A percentile compares a stretch with the other conserved stretches of the same genome.
phyloP scores from a whole-genome alignment of 1,140 invertebrate genomes.

The Scaptomyza montana region DNA sequence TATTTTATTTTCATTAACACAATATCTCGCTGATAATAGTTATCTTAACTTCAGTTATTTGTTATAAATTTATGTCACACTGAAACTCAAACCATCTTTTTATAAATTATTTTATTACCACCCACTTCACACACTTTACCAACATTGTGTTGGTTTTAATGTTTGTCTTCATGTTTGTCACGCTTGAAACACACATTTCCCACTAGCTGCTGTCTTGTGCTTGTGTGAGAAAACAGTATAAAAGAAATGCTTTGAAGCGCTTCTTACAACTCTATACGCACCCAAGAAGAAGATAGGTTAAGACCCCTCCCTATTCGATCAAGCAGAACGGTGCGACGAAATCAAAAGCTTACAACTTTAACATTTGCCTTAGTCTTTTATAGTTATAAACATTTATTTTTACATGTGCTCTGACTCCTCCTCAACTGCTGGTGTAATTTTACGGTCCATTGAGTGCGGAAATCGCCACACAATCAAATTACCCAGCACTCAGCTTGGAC shows the following conservation, averaged over 20 bases:
- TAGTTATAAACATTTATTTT: slow-evolving; percentile 34
- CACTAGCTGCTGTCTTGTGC: no score
- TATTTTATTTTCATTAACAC: no score
- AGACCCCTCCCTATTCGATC: slow-evolving; percentile 5
- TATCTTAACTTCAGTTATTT: no score
- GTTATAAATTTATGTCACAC: no score
- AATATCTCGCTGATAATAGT: no score
- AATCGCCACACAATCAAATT: slow-evolving; percentile 71
- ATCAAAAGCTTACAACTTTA: slow-evolving; percentile 34
- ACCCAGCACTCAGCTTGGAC: not conserved
- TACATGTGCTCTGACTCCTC: slow-evolving; percentile 22
- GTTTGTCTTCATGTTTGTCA: slow-evolving; percentile 21
- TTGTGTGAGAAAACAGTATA: slow-evolving; percentile 43
- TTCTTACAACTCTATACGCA: slow-evolving; percentile 31
- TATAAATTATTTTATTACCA: not conserved
- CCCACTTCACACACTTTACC: not conserved
- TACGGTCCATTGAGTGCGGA: slow-evolving; percentile 69
- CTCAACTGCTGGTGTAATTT: slow-evolving; percentile 55
- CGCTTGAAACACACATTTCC: slow-evolving; percentile 13
- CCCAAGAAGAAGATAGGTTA: slow-evolving; percentile 7
- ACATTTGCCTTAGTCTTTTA: slow-evolving; percentile 34
- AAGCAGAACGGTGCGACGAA: slow-evolving; percentile 37
- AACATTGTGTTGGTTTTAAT: not conserved
- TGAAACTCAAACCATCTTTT: no score
- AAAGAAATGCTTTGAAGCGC: slow-evolving; percentile 36